Evolutionary conservation across 1,140 invertebrate species (phyloP).

Genomic region (Epicauta chinensis): DNA sequence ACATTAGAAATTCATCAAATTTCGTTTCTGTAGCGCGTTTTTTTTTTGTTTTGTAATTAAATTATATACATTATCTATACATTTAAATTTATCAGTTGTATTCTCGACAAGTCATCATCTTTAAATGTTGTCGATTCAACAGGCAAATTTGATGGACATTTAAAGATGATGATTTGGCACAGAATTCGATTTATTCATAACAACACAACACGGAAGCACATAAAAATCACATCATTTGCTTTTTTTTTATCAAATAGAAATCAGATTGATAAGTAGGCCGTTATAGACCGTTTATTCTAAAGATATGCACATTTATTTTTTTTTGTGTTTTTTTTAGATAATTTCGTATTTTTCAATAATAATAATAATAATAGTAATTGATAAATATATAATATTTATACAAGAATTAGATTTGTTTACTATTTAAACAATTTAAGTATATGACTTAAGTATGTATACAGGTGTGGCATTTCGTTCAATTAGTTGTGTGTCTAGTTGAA

Average conservation of each 20-base stretch:
- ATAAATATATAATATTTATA: slow-evolving; percentile 11
- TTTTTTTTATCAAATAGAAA: slow-evolving; percentile 14
- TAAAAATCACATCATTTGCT: slow-evolving; percentile 28
- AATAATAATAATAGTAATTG: not conserved
- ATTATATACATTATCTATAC: slow-evolving; percentile 17
- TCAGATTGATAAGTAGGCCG: too few relatives aligned
- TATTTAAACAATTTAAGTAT: not conserved
- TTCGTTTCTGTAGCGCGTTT: slow-evolving; percentile 22
- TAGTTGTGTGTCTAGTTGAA: too few relatives aligned
- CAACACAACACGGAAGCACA: slow-evolving; percentile 24
- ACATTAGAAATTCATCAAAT: not conserved
- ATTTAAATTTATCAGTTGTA: slow-evolving; percentile 6
- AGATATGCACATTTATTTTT: slow-evolving; percentile 19
- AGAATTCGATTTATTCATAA: not conserved
- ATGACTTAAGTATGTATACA: not conserved
- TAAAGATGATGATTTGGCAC: not conserved
- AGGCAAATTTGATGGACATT: not conserved
- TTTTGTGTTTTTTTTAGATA: not conserved
- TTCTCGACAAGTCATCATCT: not conserved
- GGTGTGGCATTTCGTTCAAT: too few relatives aligned
- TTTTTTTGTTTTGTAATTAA: slow-evolving; percentile 5
- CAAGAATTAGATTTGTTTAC: not conserved
- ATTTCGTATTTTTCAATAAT: not conserved
- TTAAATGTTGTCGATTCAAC: too few relatives aligned
- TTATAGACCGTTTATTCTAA: not conserved